Evolutionary conservation across 1,140 invertebrate species (phyloP), one percentile per base, ranked within the genome.

Genomic region (Drosophila nigrodunni): DNA sequence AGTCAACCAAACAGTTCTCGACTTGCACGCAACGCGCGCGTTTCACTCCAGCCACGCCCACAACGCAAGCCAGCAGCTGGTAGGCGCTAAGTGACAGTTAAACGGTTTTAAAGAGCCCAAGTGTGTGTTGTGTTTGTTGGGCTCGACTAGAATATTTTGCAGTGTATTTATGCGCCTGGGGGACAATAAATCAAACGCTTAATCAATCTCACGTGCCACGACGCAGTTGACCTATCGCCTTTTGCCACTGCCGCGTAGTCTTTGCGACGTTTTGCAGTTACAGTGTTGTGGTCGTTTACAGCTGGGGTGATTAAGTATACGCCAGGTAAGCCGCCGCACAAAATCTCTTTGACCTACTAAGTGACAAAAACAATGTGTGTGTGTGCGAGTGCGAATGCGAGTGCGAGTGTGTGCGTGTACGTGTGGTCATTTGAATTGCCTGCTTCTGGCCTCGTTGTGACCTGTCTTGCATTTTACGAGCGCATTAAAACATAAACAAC

Each of bases 181-280:
- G n/a, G 35, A 64, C 71, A 71, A 88, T 87, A 87, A 87, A 80
- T 87, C 83, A 83, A 66, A 59, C 77, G 65, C 68, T 80, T 80
- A 83, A 87, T 88, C 85, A 87, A 87, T 83, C 83, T 83, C 77
- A 82, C 82, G 75, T 87, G 82, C 75, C 64, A 76, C 50, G 37
- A 68, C 64, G 68, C 73, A 64, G 67, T 78, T 82, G 64, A 57
- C 68, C 71, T 74, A 62, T 74, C 66, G 72, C 37, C 72, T 68
- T 73, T 68, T 15, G 41, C 41, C n/a, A 30, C 3, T 54, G 30
- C 30, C 25, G 25, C 39, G 41, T 34, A 13, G 52, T 69, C 35
- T 58, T 34, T 46, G 57, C 55, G 75, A 35, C 74, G 46, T 34
- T 34, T 43, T 35, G 8, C 43, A 49, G 64, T 59, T 50, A 57